Conservation (phyloP, 2,888 invertebrate species). For the Agriopis leucophaearia region DNA sequence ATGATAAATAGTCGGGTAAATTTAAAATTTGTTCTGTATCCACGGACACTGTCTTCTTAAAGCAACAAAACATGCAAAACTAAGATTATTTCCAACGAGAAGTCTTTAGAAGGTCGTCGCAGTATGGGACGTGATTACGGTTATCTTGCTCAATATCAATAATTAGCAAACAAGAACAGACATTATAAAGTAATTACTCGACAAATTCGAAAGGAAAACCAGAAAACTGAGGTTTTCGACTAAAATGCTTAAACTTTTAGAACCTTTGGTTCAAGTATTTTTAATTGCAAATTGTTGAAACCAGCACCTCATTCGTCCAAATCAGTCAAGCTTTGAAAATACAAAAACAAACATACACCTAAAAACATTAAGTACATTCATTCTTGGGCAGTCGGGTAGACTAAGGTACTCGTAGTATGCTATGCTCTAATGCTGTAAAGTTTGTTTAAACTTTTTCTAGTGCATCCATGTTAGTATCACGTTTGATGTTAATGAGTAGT, state of each 20-base stretch:
- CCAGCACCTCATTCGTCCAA: too few relatives aligned
- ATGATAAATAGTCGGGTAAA: constrained; percentile 21
- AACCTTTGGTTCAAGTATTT: too few relatives aligned
- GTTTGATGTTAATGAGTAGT: constrained; percentile 40
- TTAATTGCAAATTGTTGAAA: too few relatives aligned
- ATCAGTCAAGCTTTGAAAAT: too few relatives aligned
- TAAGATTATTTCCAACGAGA: constrained; percentile 1
- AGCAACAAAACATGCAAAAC: too few relatives aligned
- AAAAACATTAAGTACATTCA: too few relatives aligned
- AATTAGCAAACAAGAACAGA: constrained; percentile 61
- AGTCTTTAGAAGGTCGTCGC: constrained; percentile 5
- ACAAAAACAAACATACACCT: too few relatives aligned
- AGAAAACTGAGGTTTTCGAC: neutral
- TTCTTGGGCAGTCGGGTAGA: too few relatives aligned
- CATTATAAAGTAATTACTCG: constrained; percentile 39
- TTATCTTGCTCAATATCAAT: constrained; percentile 54
- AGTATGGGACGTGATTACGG: constrained; percentile 46
- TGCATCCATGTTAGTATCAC: constrained; percentile 37
- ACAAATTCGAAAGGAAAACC: constrained; percentile 36
- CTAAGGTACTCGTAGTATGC: too few relatives aligned
- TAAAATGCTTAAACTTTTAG: constrained; percentile 32
- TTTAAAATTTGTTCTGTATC: constrained; percentile 3
- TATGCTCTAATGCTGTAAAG: too few relatives aligned
- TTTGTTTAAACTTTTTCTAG: constrained; percentile 39
- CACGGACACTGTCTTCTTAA: neutral